phyloP scores from a whole-genome alignment of 2,797 vertebrate genomes.

The Arnoldichthys spilopterus region DNA sequence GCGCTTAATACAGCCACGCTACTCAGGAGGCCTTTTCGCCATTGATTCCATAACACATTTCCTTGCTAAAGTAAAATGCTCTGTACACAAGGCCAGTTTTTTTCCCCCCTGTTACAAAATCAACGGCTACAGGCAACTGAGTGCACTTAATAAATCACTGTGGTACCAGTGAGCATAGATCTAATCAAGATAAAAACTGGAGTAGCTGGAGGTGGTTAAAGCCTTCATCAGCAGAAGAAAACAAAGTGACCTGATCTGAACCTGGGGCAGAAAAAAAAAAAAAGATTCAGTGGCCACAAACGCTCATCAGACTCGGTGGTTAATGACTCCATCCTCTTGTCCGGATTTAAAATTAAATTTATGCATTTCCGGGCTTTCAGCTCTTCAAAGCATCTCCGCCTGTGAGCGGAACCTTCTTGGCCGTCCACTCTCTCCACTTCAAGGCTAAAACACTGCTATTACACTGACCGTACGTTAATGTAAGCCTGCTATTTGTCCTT shows the following conservation, averaged over 20 bases:
- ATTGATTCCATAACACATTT: no score
- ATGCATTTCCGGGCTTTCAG: neutral
- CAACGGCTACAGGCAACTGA: no score
- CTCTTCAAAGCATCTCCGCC: neutral
- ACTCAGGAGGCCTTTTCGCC: no score
- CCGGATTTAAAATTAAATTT: neutral
- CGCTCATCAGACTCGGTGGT: neutral
- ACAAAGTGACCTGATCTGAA: constrained; percentile 1
- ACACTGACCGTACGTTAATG: constrained; percentile 5
- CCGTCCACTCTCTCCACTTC: constrained; percentile 27
- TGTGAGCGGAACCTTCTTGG: neutral
- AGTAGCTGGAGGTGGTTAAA: constrained; percentile 19
- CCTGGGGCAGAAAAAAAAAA: neutral
- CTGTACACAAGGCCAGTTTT: no score
- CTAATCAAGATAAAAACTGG: constrained; percentile 35
- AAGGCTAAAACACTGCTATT: neutral
- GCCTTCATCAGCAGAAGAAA: constrained; percentile 11
- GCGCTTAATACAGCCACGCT: no score
- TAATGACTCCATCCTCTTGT: constrained; percentile 17
- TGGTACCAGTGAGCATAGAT: constrained; percentile 31
- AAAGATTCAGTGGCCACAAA: constrained; percentile 2
- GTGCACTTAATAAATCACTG: constrained; percentile 64
- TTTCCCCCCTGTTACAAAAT: no score
- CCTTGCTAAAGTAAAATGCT: no score
- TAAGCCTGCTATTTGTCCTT: constrained; percentile 34